Percentiles rank a stretch among this genome's conserved stretches.
Conservation (phyloP, 2,113 vertebrate genomes). For the Pipa parva region DNA sequence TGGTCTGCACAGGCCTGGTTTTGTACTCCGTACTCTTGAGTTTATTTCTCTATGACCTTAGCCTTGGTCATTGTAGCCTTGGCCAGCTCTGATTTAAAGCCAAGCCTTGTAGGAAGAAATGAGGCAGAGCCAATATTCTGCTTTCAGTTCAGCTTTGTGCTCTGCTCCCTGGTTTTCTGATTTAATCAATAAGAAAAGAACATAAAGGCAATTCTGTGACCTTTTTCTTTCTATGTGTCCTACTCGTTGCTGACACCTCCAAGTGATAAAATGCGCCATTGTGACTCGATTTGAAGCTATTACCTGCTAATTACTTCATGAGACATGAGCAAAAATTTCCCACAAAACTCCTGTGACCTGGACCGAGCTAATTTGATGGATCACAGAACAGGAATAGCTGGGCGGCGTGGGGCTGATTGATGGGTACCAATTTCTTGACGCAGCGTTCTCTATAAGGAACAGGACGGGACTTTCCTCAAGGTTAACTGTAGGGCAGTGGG, state of each 20-base stretch:
- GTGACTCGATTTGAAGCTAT: constrained; percentile 18
- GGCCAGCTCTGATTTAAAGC: constrained; percentile 64
- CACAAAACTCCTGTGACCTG: constrained; percentile 17
- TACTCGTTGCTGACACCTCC: neutral
- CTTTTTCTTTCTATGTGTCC: neutral
- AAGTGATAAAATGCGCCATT: neutral
- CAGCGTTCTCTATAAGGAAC: constrained; percentile 13
- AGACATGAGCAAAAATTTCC: constrained; percentile 21
- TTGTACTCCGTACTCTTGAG: too few relatives aligned
- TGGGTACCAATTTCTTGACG: neutral
- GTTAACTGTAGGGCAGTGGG: constrained; percentile 17
- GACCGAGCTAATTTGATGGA: constrained; percentile 36
- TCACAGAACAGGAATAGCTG: constrained; percentile 36
- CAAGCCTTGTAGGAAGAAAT: constrained; percentile 58
- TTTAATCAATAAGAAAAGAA: too few relatives aligned
- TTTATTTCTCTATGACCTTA: too few relatives aligned
- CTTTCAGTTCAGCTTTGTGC: too few relatives aligned
- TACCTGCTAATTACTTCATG: constrained; percentile 38
- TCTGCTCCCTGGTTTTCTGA: too few relatives aligned
- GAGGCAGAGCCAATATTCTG: too few relatives aligned
- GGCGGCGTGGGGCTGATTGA: neutral
- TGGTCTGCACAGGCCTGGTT: too few relatives aligned
- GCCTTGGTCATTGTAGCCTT: constrained; percentile 66
- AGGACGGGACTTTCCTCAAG: constrained; percentile 23
- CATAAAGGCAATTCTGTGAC: neutral